Conservation (phyloP, 2,113 vertebrate species). For the Dipodomys merriami region DNA sequence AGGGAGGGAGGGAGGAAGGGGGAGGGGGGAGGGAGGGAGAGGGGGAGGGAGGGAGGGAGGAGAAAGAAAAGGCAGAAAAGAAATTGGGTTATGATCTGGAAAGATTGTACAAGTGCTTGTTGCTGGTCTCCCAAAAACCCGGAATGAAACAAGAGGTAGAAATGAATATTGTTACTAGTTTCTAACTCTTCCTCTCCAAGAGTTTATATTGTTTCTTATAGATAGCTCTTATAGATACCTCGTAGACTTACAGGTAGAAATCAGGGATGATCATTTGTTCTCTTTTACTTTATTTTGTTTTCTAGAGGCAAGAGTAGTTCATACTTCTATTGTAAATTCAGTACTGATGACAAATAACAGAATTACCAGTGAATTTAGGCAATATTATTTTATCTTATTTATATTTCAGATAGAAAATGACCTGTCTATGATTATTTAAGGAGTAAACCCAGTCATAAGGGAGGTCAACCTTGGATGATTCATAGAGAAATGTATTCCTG, state of each 20-base stretch:
- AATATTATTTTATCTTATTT: neutral
- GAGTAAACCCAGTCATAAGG: conserved; percentile 19
- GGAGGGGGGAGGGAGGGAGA: too few species aligned
- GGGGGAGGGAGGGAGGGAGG: too few species aligned
- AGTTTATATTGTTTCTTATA: neutral
- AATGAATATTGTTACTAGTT: neutral
- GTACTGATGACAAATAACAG: neutral
- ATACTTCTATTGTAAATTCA: neutral
- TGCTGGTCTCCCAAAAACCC: neutral
- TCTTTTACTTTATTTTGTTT: neutral
- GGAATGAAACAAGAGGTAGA: neutral
- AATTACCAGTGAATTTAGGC: neutral
- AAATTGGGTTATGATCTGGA: neutral
- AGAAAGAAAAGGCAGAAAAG: neutral
- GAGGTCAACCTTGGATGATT: neutral
- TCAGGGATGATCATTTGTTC: neutral
- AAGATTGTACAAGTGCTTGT: neutral
- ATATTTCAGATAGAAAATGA: conserved; percentile 14
- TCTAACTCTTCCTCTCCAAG: neutral
- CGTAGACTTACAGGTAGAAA: neutral
- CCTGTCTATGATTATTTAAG: neutral
- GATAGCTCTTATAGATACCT: neutral
- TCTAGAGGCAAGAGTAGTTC: neutral
- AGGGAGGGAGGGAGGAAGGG: too few species aligned
- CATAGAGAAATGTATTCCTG: neutral